Evolutionary conservation across 1,140 invertebrate genomes (phyloP).

Genomic region (Epicauta chinensis): DNA sequence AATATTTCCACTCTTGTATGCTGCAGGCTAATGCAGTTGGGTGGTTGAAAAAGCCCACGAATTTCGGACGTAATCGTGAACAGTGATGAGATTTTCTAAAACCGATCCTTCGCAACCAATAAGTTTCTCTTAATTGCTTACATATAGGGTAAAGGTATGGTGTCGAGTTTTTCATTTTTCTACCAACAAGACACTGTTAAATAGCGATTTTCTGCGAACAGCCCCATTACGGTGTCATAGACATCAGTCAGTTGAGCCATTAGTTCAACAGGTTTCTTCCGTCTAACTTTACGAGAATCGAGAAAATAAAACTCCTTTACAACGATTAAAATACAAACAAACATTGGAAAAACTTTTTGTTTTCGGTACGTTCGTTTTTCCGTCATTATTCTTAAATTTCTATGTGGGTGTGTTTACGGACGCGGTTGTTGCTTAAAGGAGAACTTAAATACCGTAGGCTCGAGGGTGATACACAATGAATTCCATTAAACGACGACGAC

Average conservation of each 20-base stretch:
- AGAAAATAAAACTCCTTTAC: too few relatives aligned
- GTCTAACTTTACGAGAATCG: neutral
- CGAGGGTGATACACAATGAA: slow-evolving; percentile 19
- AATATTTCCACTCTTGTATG: slow-evolving; percentile 14
- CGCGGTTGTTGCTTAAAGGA: slow-evolving; percentile 5
- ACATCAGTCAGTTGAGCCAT: slow-evolving; percentile 8
- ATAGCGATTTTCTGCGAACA: slow-evolving; percentile 8
- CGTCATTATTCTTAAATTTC: too few relatives aligned
- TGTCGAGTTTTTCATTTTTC: slow-evolving; percentile 13
- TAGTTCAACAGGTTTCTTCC: slow-evolving; percentile 15
- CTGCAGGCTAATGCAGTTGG: neutral
- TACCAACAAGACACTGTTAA: neutral
- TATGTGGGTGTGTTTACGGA: too few relatives aligned
- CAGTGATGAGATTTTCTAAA: too few relatives aligned
- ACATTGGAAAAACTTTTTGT: too few relatives aligned
- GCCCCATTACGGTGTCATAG: slow-evolving; percentile 14
- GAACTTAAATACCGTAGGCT: slow-evolving; percentile 3
- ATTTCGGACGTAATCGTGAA: too few relatives aligned
- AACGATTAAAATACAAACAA: too few relatives aligned
- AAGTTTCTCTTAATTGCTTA: slow-evolving; percentile 7
- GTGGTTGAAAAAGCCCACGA: slow-evolving; percentile 6
- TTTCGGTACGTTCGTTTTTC: too few relatives aligned
- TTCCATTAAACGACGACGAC: too few relatives aligned
- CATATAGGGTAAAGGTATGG: slow-evolving; percentile 5
- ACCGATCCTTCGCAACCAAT: too few relatives aligned